Conservation (phyloP, 2,797 vertebrate species). For the Melanotaenia trifasciata region DNA sequence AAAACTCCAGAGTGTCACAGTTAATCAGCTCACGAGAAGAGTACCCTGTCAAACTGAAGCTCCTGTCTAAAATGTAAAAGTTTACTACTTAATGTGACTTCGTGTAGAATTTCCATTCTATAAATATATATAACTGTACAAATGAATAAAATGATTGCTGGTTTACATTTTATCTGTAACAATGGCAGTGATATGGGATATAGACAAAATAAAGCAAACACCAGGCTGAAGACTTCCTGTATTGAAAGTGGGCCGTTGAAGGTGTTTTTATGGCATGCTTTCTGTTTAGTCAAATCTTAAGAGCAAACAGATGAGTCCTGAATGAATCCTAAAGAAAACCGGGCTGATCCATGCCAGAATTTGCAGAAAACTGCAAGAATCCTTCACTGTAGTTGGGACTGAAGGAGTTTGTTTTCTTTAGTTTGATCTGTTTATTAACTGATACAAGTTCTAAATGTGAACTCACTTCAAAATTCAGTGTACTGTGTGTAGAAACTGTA, state of each 20-base stretch:
- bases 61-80: conserved; percentile 68
- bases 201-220: conserved; percentile 33
- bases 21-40: conserved; percentile 55
- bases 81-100: conserved; percentile 63
- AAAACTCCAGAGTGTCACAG: conserved; percentile 33
- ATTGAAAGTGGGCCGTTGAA: conserved; percentile 23
- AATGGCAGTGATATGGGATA: conserved; percentile 30
- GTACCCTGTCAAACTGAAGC: conserved; percentile 58
- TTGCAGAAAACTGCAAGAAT: conserved; percentile 44
- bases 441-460: conserved; percentile 72
- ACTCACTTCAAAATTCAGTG: conserved; percentile 72
- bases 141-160: conserved; percentile 51
- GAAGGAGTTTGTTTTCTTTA: conserved; percentile 60
- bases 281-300: conserved; percentile 26
- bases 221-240: conserved; percentile 40
- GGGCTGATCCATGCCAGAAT: conserved; percentile 36
- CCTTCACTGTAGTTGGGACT: conserved; percentile 41
- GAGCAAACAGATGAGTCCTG: conserved; percentile 32
- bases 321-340: conserved; percentile 7
- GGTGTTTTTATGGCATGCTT: conserved; percentile 45
- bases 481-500: conserved; percentile 77
- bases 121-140: conserved; percentile 57
- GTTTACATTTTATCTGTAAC: conserved; percentile 42
- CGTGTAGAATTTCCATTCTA: conserved; percentile 64
- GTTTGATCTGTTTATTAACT: conserved; percentile 69